These are phyloP conservation scores for Esox masquinongy DNA, from an alignment of 2,797 vertebrate species.

Conservation along the genomic window DNA sequence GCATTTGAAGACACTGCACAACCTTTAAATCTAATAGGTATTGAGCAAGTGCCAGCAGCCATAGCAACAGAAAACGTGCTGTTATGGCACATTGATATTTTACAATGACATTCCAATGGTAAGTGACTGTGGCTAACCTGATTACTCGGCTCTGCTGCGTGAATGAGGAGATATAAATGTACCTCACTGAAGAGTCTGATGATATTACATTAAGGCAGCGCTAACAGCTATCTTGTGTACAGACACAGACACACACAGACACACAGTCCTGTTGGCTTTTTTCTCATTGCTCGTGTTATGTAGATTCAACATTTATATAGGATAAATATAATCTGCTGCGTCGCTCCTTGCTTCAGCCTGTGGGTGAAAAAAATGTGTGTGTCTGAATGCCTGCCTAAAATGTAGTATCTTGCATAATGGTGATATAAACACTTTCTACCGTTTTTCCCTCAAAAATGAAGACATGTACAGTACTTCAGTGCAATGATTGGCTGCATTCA, in stretches of 20 bases:
- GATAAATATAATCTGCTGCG: neutral
- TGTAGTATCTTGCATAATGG: neutral
- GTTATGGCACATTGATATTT: neutral
- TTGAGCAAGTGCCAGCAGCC: neutral
- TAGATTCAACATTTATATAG: neutral
- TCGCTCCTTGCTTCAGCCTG: neutral
- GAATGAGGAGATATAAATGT: neutral
- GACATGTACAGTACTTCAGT: neutral
- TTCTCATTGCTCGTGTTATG: neutral
- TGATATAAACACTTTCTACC: neutral
- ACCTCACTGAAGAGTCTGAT: neutral
- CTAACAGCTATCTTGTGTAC: neutral
- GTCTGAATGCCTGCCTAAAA: neutral
- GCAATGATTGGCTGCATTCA: neutral
- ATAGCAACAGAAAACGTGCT: neutral
- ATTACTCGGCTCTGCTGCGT: neutral
- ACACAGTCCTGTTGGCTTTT: neutral
- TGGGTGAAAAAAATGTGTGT: neutral
- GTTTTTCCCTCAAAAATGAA: neutral
- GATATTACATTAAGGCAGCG: neutral
- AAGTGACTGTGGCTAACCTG: neutral
- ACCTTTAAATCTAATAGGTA: neutral
- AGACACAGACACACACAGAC: slow-evolving; percentile 13
- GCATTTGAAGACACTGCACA: neutral
- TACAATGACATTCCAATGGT: neutral